A percentile compares a stretch with the other conserved stretches of the same genome.
Conservation (phyloP, 2,113 vertebrate genomes). For the Apistogramma diplotaenia region DNA sequence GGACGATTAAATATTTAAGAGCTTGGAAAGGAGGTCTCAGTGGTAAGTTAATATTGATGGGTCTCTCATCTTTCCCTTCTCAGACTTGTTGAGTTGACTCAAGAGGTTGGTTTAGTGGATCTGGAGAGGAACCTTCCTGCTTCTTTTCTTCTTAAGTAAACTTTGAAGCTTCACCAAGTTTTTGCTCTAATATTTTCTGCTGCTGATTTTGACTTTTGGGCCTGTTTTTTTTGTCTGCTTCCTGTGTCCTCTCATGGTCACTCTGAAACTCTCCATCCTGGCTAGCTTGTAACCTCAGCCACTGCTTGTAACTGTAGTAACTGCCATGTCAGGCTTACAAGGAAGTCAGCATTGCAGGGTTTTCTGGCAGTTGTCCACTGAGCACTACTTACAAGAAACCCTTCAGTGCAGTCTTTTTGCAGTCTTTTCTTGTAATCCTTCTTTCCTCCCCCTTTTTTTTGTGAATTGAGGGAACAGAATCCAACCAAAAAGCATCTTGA, state of each 20-base stretch:
- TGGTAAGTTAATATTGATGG: conserved; percentile 81
- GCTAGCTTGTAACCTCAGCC: conserved; percentile 68
- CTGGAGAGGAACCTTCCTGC: conserved; percentile 41
- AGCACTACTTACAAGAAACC: conserved; percentile 37
- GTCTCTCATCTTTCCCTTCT: conserved; percentile 78
- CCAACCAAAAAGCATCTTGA: background rate
- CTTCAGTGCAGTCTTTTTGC: conserved; percentile 9
- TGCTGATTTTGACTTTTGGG: background rate
- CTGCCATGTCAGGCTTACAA: conserved; percentile 67
- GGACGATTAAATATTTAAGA: conserved; percentile 81
- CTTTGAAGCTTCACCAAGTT: background rate
- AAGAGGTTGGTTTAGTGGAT: conserved; percentile 49
- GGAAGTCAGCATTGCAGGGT: conserved; percentile 62
- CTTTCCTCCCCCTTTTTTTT: background rate
- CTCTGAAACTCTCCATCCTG: conserved; percentile 58
- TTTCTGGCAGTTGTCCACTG: conserved; percentile 65
- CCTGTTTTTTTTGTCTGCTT: background rate
- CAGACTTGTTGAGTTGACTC: conserved; percentile 62
- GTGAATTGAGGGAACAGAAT: background rate
- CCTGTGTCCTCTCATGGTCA: conserved; percentile 38
- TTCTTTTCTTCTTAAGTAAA: conserved; percentile 10
- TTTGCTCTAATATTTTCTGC: background rate
- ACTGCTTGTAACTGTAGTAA: conserved; percentile 69
- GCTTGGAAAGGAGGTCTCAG: conserved; percentile 76
- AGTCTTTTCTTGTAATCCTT: conserved; percentile 3